Evolutionary conservation across 35 echinoderm and acorn worm species (phyloP).

Genomic region (Stichopus chloronotus): DNA sequence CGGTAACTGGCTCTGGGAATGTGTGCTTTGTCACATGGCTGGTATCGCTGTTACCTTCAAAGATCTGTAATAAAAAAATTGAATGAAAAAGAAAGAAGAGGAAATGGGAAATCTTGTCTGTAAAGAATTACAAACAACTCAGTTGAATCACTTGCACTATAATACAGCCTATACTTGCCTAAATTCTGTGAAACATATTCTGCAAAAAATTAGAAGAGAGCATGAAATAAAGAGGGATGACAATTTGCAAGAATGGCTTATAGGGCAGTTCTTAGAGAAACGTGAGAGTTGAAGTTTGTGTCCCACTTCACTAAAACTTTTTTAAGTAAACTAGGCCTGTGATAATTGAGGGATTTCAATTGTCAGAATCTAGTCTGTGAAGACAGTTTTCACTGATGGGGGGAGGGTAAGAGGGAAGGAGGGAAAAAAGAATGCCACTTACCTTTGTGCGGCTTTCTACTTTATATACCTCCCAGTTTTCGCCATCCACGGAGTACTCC

Average conservation of each 20-base stretch:
- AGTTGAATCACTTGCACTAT: too few relatives aligned
- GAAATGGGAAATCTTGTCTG: not conserved
- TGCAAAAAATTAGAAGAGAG: too few relatives aligned
- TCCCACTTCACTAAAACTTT: not conserved
- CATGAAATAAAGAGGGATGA: too few relatives aligned
- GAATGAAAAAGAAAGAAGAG: not conserved
- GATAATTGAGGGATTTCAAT: not conserved
- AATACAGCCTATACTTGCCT: too few relatives aligned
- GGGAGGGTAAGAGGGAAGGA: not conserved
- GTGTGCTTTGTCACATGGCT: slow-evolving; percentile 35
- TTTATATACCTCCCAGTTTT: slow-evolving; percentile 67
- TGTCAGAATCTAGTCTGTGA: too few relatives aligned
- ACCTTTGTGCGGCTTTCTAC: slow-evolving; percentile 67
- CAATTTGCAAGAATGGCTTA: too few relatives aligned
- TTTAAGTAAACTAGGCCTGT: not conserved
- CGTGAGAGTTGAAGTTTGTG: too few relatives aligned
- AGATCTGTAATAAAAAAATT: slow-evolving; percentile 10
- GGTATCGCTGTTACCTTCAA: slow-evolving; percentile 25
- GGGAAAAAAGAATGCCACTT: not conserved
- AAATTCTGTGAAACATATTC: too few relatives aligned
- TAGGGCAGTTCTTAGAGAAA: too few relatives aligned
- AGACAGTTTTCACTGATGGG: too few relatives aligned
- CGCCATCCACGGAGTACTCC: slow-evolving; percentile 60
- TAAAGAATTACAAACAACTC: not conserved
- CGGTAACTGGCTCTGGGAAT: slow-evolving; percentile 3